These are phyloP conservation scores for Lithobates sylvaticus DNA, from an alignment of 2,797 vertebrate genomes.

Conservation along the genomic window DNA sequence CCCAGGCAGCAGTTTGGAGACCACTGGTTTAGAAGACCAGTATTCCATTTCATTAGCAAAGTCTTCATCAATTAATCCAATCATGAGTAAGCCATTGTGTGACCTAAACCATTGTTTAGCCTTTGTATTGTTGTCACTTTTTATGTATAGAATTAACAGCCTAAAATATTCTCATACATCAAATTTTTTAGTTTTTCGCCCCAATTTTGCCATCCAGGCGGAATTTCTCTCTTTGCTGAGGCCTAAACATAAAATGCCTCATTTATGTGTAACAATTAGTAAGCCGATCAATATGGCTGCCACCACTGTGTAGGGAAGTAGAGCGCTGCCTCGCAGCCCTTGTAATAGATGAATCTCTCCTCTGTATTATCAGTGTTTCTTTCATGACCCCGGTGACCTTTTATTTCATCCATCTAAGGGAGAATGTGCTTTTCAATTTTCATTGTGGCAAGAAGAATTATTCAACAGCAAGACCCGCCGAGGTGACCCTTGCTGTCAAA, in stretches of 20 bases:
- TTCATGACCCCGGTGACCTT: slow-evolving; percentile 14
- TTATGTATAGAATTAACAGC: too few relatives aligned
- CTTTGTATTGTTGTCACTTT: too few relatives aligned
- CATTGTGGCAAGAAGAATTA: slow-evolving; percentile 30
- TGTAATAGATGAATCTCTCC: slow-evolving; percentile 18
- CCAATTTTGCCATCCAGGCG: too few relatives aligned
- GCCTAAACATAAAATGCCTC: background rate
- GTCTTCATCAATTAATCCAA: too few relatives aligned
- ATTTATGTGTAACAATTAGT: background rate
- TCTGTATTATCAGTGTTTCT: slow-evolving; percentile 17
- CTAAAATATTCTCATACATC: too few relatives aligned
- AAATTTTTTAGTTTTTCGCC: too few relatives aligned
- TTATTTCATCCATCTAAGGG: slow-evolving; percentile 30
- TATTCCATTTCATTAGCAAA: too few relatives aligned
- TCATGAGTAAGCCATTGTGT: too few relatives aligned
- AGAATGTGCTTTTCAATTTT: slow-evolving; percentile 27
- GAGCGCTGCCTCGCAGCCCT: background rate
- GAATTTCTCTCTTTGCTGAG: background rate
- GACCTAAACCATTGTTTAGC: too few relatives aligned
- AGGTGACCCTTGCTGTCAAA: slow-evolving; percentile 40
- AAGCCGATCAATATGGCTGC: background rate
- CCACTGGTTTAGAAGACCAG: too few relatives aligned
- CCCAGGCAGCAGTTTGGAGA: too few relatives aligned
- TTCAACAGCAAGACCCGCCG: slow-evolving; percentile 1
- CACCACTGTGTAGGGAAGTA: background rate